These are phyloP conservation scores for Drosophila navojoa DNA, from an alignment of 1,140 invertebrate species.

Conservation along the genomic window DNA sequence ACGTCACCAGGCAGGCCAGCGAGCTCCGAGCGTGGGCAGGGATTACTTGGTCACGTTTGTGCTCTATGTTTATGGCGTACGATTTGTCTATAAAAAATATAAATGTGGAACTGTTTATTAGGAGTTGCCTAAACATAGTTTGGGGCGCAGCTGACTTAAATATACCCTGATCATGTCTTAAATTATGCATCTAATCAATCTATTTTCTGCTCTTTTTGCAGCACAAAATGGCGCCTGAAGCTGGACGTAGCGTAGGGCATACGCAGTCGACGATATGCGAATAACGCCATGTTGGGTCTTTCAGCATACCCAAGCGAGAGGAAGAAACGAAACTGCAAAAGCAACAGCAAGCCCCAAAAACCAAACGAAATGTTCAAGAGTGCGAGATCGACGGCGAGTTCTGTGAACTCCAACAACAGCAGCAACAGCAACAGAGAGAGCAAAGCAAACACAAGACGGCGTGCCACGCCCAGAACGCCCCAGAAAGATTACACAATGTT, in stretches of 20 bases:
- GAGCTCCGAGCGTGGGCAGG: slow-evolving; percentile 37
- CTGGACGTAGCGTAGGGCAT: slow-evolving; percentile 33
- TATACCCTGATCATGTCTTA: too few species aligned
- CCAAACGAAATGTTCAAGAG: slow-evolving; percentile 21
- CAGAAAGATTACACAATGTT: slow-evolving; percentile 65
- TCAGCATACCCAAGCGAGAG: slow-evolving; percentile 10
- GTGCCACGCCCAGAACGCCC: slow-evolving; percentile 21
- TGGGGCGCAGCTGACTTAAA: too few species aligned
- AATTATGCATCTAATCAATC: background rate
- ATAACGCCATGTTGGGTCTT: slow-evolving; percentile 44
- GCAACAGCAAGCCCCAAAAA: slow-evolving; percentile 6
- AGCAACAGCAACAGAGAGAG: slow-evolving; percentile 14
- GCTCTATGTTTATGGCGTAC: slow-evolving; percentile 1
- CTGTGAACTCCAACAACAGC: slow-evolving; percentile 32
- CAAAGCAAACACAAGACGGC: slow-evolving; percentile 11
- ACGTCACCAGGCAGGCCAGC: background rate
- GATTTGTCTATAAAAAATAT: slow-evolving; percentile 8
- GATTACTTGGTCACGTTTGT: slow-evolving; percentile 35
- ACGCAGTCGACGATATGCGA: slow-evolving; percentile 38
- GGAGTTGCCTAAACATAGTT: too few species aligned
- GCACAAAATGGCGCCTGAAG: slow-evolving; percentile 48
- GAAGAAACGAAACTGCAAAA: slow-evolving; percentile 9
- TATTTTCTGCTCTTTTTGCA: slow-evolving; percentile 5
- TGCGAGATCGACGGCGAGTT: slow-evolving; percentile 9
- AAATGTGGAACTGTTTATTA: background rate